Evolutionary conservation across 2,888 invertebrate species (phyloP), one percentile per base, ranked within the genome.

Genomic region (Parnassius mnemosyne): DNA sequence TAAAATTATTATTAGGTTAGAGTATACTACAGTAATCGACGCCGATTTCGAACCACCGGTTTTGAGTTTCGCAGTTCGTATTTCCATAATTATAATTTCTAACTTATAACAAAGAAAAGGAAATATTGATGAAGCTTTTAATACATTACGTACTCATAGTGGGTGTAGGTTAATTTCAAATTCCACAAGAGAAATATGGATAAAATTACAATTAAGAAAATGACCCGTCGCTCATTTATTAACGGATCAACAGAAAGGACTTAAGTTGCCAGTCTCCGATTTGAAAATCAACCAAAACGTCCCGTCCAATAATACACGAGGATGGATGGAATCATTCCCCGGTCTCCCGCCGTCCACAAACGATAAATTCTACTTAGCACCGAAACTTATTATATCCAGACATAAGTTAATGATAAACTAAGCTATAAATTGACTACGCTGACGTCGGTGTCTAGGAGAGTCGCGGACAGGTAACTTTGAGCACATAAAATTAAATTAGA

Each of bases 381-480:
- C 73, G 75, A 78, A 80, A 80, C 77, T 83, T 81, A 82, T 81
- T 80, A 81, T 78, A 77, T 76, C 71, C 72, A 73, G 76, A 71
- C 80, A 74, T 79, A 79, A 79, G 77, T 80, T 72, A 78, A 83
- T 85, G 85, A 87, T 87, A 83, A 84, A 85, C 77, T 77, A 77
- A 78, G 73, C 80, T 75, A 85, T 87, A 86, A 87, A 85, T 86
- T 77, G 69, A 70, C 71, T 67, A 49, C 69, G 74, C 70, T 76
- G 84, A 83, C 83, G 79, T 78, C 72, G 80, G 83, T 77, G 83
- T 84, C 84, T 84, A 83, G 83, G 82, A 80, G 78, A 81, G 78
- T 76, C 79, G 76, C 67, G 71, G 83, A 83, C 84, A 84, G 84
- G 82, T 81, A 78, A 74, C 69, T 70, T 65, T 54, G 71, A 65